Evolutionary conservation across 2,797 vertebrate species (phyloP), one percentile per base, ranked within the genome.

Genomic region (Microhierax caerulescens): DNA sequence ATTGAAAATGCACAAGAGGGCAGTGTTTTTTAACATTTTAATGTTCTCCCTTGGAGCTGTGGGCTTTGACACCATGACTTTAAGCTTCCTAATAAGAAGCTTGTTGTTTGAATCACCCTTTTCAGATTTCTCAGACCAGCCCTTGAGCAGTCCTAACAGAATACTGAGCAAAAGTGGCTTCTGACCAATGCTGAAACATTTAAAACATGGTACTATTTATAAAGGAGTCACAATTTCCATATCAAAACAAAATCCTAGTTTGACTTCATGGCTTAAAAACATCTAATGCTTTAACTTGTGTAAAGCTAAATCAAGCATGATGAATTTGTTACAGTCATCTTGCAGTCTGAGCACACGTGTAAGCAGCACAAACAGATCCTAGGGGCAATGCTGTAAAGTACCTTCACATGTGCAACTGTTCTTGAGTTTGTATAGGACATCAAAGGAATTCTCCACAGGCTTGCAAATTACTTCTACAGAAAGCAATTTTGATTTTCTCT

Each of bases 221-320:
- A 81, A 84, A 85, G 23, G 27, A 87, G 51, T 18, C 51, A 41
- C 3, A 7, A 87, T 56, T 91, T 95, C 57, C 39, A 10, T 24
- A 84, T 64, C 37, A 75, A 80, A 91, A 23, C 53, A 81, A 91
- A 69, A 73, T 36, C 30, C 36, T 77, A 50, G 67, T 74, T 60
- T 75, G 43, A 91, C 48, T 84, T 91, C 22, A 39, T 11, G 27
- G n/a, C 36, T 95, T 94, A 63, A 86, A 94, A 96, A 45, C 36
- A 43, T 24, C 22, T 67, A 80, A 67, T 43, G 43, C 27, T 88
- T 65, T 86, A 67, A 63, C 22, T 39, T 25, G 56, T 2, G 5
- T 0, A 89, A 39, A 91, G 51, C 39, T 91, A 63, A 88, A 84
- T 73, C 68, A 84, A 78, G 6, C n/a, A 17, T 30, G 41, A 74